Conservation (phyloP, 2,113 vertebrate species). For the Leiothrix lutea region DNA sequence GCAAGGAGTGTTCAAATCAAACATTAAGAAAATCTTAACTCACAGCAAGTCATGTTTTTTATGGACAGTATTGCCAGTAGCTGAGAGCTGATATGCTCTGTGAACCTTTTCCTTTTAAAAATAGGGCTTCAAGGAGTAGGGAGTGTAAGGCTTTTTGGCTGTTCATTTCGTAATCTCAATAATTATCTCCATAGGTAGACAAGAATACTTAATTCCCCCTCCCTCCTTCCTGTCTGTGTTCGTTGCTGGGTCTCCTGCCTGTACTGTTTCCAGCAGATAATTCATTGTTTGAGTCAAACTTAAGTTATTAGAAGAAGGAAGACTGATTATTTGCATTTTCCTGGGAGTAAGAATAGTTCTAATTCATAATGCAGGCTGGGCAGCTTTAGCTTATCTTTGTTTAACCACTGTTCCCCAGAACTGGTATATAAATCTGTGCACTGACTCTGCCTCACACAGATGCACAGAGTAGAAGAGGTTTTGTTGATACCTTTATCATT, state of each 20-base stretch:
- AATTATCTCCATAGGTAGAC: background rate
- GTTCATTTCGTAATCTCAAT: background rate
- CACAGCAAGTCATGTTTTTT: background rate
- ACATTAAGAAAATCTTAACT: background rate
- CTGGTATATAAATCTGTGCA: background rate
- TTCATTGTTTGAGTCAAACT: background rate
- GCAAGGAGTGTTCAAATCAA: background rate
- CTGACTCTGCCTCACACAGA: background rate
- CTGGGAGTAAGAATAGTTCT: background rate
- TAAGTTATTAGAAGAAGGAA: background rate
- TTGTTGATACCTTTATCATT: background rate
- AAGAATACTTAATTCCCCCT: background rate
- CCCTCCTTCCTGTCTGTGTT: background rate
- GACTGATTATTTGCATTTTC: background rate
- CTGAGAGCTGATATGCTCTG: background rate
- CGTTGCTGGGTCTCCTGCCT: background rate
- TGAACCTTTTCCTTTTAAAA: background rate
- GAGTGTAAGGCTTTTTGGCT: background rate
- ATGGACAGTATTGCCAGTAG: background rate
- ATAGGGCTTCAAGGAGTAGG: background rate
- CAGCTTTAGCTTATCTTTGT: background rate
- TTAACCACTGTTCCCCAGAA: background rate
- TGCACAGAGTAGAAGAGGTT: background rate
- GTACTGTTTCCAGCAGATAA: background rate
- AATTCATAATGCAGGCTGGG: background rate